Evolutionary conservation across 2,888 invertebrate species (phyloP).

Genomic region (Eurytoma californica): DNA sequence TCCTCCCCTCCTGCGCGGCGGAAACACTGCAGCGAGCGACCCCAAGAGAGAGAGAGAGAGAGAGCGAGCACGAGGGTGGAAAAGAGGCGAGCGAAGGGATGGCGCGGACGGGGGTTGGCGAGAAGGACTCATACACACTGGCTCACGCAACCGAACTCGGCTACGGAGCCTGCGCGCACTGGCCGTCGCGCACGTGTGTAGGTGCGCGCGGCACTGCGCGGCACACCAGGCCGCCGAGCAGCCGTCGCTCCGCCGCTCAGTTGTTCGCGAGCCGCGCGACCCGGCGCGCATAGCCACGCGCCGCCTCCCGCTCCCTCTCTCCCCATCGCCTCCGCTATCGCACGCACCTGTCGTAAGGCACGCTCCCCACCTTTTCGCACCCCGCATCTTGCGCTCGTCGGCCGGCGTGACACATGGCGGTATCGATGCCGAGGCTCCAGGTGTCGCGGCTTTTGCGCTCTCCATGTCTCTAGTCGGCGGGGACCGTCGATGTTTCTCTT

Average conservation of each 20-base stretch:
- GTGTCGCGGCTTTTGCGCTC: background rate
- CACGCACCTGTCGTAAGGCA: background rate
- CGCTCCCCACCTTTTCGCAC: background rate
- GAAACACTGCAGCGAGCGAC: background rate
- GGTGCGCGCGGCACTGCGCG: conserved; percentile 2
- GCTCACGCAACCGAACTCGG: background rate
- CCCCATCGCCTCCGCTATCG: background rate
- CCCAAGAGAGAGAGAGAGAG: conserved; percentile 9
- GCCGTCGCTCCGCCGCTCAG: conserved; percentile 61
- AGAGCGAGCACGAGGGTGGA: background rate
- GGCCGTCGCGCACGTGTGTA: background rate
- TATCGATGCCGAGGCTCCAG: background rate
- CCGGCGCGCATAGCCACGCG: conserved; percentile 52
- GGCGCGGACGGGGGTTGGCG: background rate
- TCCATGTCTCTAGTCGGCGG: background rate
- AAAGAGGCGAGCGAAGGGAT: background rate
- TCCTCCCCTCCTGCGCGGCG: background rate
- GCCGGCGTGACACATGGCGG: background rate
- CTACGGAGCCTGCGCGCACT: conserved; percentile 4
- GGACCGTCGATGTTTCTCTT: background rate
- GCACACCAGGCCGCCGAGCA: background rate
- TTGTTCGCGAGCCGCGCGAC: conserved; percentile 69
- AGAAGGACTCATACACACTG: conserved; percentile 1
- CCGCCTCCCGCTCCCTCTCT: background rate
- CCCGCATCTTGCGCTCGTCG: background rate